Evolutionary conservation across 2,797 vertebrate genomes (phyloP), one percentile per base, ranked within the genome.

Genomic region (Furcifer pardalis): DNA sequence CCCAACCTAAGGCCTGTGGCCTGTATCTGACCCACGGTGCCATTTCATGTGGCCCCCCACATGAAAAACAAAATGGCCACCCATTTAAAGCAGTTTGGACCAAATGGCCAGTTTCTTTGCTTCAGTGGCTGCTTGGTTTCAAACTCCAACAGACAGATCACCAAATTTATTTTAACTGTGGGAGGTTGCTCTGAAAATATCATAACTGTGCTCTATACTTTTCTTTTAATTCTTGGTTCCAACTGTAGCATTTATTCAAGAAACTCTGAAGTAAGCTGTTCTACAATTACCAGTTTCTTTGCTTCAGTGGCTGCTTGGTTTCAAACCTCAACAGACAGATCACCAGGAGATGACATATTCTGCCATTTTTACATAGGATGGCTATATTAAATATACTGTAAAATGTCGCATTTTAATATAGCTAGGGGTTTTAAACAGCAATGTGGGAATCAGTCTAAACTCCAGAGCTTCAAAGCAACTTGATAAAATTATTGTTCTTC

Each of bases 291-390:
- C 77, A 52, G 63, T 44, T 91, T 87, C 90, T 91, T 82, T 84
- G 92, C 27, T 30, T 30, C 10, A n/a, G 12, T 62, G 91, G 83
- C 88, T 89, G 60, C 74, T 89, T 63, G 79, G 78, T 90, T 84
- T 91, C 83, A 88, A 91, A 91, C 92, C 90, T 88, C 88, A 88
- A 80, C 88, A 90, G 88, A 76, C 35, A 90, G 89, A 82, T 72
- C 77, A 87, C 86, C 89, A 87, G 85, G 92, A 91, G 92, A 74
- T 92, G 91, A 93, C 91, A 92, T 92, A 89, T 91, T 90, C 87
- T 92, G 90, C 88, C 88, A 83, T 87, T 92, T 95, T 92, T 84
- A 74, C 56, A 90, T 86, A 62, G 81, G 32, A 8, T 21, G 25
- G 83, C 83, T 19, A 17, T 25, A 0, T n/a, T 13, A 65, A 23